phyloP scores from a whole-genome alignment of 2,888 invertebrate genomes.

The Hypomecis punctinalis region DNA sequence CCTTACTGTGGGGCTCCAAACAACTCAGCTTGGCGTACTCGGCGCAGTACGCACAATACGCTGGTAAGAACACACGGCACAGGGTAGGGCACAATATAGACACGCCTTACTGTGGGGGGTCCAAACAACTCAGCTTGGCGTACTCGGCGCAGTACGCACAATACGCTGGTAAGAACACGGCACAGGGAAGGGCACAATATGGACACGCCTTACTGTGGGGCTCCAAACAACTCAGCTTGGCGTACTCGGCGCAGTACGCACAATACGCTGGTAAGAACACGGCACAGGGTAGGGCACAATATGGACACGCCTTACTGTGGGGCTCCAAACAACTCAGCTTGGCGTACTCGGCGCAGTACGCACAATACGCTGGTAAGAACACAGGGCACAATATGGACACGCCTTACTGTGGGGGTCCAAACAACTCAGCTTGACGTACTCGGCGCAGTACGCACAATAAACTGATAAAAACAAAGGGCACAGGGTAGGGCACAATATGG shows the following conservation, averaged over 20 bases:
- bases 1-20: background rate
- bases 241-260: conserved; percentile 95
- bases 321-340: background rate
- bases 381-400: background rate
- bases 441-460: too few species aligned
- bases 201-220: too few species aligned
- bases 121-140: background rate
- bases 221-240: background rate
- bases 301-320: too few species aligned
- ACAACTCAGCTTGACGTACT: background rate
- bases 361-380: background rate
- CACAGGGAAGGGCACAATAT: too few species aligned
- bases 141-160: conserved; percentile 69
- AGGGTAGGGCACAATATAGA: too few species aligned
- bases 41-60: conserved; percentile 96
- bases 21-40: conserved; percentile 81
- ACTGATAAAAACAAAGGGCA: background rate
- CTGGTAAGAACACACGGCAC: conserved; percentile 72
- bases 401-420: too few species aligned
- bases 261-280: conserved; percentile 71
- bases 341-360: background rate
- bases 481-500: too few species aligned
- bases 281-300: too few species aligned
- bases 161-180: conserved; percentile 23
- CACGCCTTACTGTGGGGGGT: background rate